phyloP scores from a whole-genome alignment of 2,113 vertebrate genomes.

The Oryzias celebensis region DNA sequence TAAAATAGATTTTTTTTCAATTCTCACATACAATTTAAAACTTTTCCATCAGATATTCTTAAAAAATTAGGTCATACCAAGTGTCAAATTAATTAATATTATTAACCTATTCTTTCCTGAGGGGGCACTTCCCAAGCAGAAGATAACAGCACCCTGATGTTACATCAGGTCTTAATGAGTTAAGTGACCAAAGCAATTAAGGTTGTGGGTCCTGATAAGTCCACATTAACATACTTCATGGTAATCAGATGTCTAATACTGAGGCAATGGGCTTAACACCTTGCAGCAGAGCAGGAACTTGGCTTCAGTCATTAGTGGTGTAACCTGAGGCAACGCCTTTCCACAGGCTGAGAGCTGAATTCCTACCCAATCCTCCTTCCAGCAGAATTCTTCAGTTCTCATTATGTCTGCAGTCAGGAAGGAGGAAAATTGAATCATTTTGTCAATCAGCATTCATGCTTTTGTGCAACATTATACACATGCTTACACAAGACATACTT shows the following conservation, averaged over 20 bases:
- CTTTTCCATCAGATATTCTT: not conserved
- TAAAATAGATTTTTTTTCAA: too few relatives aligned
- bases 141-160: too few relatives aligned
- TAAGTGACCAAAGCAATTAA: not conserved
- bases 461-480: not conserved
- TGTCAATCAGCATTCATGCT: not conserved
- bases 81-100: not conserved
- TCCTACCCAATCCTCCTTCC: slow-evolving; percentile 49
- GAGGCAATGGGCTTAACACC: slow-evolving; percentile 56
- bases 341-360: slow-evolving; percentile 53
- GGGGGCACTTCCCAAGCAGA: too few relatives aligned
- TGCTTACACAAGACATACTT: not conserved
- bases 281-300: slow-evolving; percentile 8
- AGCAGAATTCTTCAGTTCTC: slow-evolving; percentile 33
- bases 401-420: slow-evolving; percentile 24
- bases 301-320: slow-evolving; percentile 13
- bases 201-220: not conserved
- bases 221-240: slow-evolving; percentile 11
- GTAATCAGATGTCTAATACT: slow-evolving; percentile 37
- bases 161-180: too few relatives aligned
- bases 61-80: not conserved
- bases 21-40: too few relatives aligned
- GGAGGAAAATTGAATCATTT: slow-evolving; percentile 8
- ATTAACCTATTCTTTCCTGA: too few relatives aligned
- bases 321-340: slow-evolving; percentile 62